phyloP scores from a whole-genome alignment of 2,797 vertebrate genomes.

The Urosaurus nigricauda region DNA sequence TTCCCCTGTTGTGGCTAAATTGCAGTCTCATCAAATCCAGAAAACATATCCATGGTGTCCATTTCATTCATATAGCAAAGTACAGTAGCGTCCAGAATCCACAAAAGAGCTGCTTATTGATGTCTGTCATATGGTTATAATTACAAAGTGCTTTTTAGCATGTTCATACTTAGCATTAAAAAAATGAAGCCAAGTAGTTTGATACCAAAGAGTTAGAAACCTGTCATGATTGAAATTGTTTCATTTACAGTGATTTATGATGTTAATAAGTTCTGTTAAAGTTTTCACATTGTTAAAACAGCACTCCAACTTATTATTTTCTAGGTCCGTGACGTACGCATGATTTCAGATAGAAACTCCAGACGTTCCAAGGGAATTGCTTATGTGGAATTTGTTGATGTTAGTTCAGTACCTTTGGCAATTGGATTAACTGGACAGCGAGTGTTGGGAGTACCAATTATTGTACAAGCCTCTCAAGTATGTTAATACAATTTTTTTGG shows the following conservation, averaged over 20 bases:
- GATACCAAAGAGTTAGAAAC: background rate
- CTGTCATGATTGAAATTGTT: background rate
- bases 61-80: too few species aligned
- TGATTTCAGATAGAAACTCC: slow-evolving; percentile 99
- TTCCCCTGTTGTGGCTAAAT: too few species aligned
- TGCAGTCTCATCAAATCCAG: too few species aligned
- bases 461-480: slow-evolving; percentile 97
- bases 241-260: background rate
- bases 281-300: background rate
- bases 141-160: background rate
- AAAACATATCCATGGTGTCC: too few species aligned
- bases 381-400: slow-evolving; percentile 97
- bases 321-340: slow-evolving; percentile 95
- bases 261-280: background rate
- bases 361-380: slow-evolving; percentile 97
- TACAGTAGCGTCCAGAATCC: too few species aligned
- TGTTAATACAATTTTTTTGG: slow-evolving; percentile 36
- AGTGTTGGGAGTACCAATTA: slow-evolving; percentile 95
- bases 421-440: slow-evolving; percentile 96
- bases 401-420: slow-evolving; percentile 94
- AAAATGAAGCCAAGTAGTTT: background rate
- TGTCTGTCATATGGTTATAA: background rate
- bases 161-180: background rate
- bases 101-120: background rate
- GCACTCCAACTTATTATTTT: slow-evolving; percentile 9